phyloP scores from a whole-genome alignment of 2,797 vertebrate species.

The Jordanella pulchra region DNA sequence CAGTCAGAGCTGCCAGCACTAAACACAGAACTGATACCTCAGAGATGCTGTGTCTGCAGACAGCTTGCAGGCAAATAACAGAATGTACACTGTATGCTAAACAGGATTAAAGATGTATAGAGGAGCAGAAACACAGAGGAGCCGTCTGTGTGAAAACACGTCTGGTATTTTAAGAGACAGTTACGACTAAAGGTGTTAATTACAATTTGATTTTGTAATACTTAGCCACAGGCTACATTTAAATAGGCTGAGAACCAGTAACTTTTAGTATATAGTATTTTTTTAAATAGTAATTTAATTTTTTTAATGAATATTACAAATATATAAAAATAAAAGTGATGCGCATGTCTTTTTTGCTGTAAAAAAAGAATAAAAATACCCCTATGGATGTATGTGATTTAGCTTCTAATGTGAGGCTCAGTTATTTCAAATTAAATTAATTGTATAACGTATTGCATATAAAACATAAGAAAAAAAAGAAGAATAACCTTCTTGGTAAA shows the following conservation, averaged over 20 bases:
- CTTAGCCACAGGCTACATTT: constrained; percentile 24
- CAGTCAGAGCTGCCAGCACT: not conserved
- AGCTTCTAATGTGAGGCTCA: not conserved
- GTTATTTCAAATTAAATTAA: not conserved
- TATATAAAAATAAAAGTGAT: not conserved
- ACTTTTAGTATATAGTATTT: too few species aligned
- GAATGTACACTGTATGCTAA: constrained; percentile 38
- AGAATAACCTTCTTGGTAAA: too few species aligned
- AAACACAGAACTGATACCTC: constrained; percentile 22
- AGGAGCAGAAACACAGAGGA: constrained; percentile 40
- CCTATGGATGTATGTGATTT: not conserved
- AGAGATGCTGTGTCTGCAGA: constrained; percentile 36
- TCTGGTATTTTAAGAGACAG: constrained; percentile 32
- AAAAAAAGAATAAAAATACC: not conserved
- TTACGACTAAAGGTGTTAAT: constrained; percentile 50
- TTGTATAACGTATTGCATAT: not conserved
- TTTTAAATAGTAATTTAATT: too few species aligned
- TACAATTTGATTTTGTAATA: constrained; percentile 36
- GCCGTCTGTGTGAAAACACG: constrained; percentile 26
- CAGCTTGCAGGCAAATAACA: constrained; percentile 29
- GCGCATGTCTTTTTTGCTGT: not conserved
- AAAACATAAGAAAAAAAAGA: too few species aligned
- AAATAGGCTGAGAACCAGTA: not conserved
- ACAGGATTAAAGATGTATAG: constrained; percentile 39
- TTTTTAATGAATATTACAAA: too few species aligned